phyloP scores from a whole-genome alignment of 2,113 vertebrate species.

The Silurus meridionalis region DNA sequence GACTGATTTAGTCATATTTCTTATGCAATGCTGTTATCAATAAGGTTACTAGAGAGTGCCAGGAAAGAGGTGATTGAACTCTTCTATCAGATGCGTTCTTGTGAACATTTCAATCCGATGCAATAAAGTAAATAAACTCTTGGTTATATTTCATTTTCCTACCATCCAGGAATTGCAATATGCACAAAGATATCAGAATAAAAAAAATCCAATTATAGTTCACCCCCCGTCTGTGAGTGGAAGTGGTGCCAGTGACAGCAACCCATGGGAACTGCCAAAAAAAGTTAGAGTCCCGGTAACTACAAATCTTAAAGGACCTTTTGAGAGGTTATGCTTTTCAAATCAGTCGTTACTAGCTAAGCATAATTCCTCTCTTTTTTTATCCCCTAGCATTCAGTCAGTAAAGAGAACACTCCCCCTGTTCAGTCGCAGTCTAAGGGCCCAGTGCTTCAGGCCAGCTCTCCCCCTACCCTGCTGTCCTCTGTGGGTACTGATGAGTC shows the following conservation, averaged over 20 bases:
- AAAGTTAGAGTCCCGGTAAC: conserved; percentile 26
- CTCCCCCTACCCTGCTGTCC: conserved; percentile 52
- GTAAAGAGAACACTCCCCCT: conserved; percentile 61
- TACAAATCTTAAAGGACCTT: not conserved
- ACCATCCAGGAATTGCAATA: conserved; percentile 69
- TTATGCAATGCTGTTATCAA: conserved; percentile 45
- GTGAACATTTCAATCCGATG: not conserved
- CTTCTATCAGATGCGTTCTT: not conserved
- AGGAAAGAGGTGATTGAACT: conserved; percentile 38
- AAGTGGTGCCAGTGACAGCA: conserved; percentile 26
- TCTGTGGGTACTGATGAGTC: conserved; percentile 65
- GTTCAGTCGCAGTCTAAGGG: conserved; percentile 41
- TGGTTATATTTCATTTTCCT: conserved; percentile 1
- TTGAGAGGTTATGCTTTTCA: not conserved
- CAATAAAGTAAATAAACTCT: conserved; percentile 14
- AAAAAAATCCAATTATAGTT: conserved; percentile 36
- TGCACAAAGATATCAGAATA: conserved; percentile 57
- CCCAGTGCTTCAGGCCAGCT: conserved; percentile 28
- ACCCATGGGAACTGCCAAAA: conserved; percentile 44
- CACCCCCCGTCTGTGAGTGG: conserved; percentile 40
- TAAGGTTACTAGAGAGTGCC: conserved; percentile 32
- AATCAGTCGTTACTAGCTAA: not conserved
- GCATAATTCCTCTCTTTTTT: not conserved
- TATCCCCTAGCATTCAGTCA: conserved; percentile 44
- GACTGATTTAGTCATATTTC: conserved; percentile 30